These are phyloP conservation scores for Zelleria hepariella DNA, from an alignment of 2,888 invertebrate species.

Conservation along the genomic window DNA sequence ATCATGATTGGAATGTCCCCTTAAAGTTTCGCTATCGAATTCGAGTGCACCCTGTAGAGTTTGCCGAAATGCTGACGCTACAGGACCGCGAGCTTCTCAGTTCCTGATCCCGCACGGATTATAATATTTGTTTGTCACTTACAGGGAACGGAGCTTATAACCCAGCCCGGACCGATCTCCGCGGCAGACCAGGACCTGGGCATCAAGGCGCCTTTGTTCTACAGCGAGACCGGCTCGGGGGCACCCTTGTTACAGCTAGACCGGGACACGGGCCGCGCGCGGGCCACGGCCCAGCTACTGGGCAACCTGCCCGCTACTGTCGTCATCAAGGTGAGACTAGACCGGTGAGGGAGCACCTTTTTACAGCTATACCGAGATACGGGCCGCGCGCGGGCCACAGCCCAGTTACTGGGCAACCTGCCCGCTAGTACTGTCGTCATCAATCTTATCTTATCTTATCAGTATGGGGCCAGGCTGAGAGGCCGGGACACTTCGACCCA, in stretches of 20 bases:
- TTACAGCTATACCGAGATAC: slow-evolving; percentile 76
- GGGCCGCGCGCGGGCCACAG: slow-evolving; percentile 74
- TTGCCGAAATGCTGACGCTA: too few species aligned
- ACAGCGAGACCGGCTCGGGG: slow-evolving; percentile 59
- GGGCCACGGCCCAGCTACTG: slow-evolving; percentile 70
- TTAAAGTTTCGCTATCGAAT: too few species aligned
- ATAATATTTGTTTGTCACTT: slow-evolving; percentile 9
- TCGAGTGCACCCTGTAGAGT: too few species aligned
- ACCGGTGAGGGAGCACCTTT: slow-evolving; percentile 65
- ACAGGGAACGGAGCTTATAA: slow-evolving; percentile 75
- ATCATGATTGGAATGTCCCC: too few species aligned
- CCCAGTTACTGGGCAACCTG: slow-evolving; percentile 71
- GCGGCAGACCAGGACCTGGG: slow-evolving; percentile 87
- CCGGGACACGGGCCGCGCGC: slow-evolving; percentile 75
- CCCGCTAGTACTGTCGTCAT: slow-evolving; percentile 86
- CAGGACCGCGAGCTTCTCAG: too few species aligned
- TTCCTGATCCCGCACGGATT: not conserved
- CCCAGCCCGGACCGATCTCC: slow-evolving; percentile 80
- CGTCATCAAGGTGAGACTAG: slow-evolving; percentile 78
- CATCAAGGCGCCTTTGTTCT: slow-evolving; percentile 81
- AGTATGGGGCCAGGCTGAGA: too few species aligned
- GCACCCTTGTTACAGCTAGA: slow-evolving; percentile 74
- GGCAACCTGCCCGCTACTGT: slow-evolving; percentile 80
- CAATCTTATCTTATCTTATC: too few species aligned
- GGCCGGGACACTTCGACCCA: too few species aligned